Percentiles rank a stretch among this genome's conserved stretches.
These are phyloP conservation scores for Phylloscopus collybita DNA, from an alignment of 2,797 vertebrate genomes.

Conservation along the genomic window DNA sequence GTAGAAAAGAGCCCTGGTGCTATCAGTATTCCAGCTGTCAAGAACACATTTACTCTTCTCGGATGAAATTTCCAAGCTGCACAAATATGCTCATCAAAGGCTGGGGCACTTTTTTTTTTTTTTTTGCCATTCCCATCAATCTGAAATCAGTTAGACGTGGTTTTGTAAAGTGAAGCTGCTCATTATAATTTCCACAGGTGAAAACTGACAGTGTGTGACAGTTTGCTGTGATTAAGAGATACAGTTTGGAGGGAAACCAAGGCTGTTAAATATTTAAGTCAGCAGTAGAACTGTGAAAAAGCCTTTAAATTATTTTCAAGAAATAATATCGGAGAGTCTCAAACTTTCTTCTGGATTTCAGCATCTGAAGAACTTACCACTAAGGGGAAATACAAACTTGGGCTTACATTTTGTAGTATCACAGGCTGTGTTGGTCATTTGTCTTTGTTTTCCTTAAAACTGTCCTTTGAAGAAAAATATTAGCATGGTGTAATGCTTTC, in stretches of 20 bases:
- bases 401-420: neutral
- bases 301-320: neutral
- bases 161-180: conserved; percentile 54
- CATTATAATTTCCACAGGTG: conserved; percentile 51
- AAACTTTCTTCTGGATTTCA: neutral
- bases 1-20: neutral
- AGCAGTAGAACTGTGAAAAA: neutral
- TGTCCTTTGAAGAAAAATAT: neutral
- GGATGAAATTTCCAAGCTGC: conserved; percentile 17
- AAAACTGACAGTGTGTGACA: conserved; percentile 60
- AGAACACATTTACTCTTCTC: neutral
- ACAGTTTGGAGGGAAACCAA: conserved; percentile 33
- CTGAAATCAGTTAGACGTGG: conserved; percentile 42
- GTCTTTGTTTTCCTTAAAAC: neutral
- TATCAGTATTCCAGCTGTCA: conserved; percentile 1
- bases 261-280: conserved; percentile 22
- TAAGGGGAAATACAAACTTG: neutral
- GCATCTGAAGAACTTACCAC: neutral
- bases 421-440: neutral
- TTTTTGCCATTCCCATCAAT: conserved; percentile 49
- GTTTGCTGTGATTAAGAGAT: conserved; percentile 61
- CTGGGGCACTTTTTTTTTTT: conserved; percentile 57
- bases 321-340: neutral
- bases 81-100: conserved; percentile 34
- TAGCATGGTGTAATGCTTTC: neutral